These are phyloP conservation scores for Alligator sinensis DNA, from an alignment of 2,113 vertebrate species.

Conservation along the genomic window DNA sequence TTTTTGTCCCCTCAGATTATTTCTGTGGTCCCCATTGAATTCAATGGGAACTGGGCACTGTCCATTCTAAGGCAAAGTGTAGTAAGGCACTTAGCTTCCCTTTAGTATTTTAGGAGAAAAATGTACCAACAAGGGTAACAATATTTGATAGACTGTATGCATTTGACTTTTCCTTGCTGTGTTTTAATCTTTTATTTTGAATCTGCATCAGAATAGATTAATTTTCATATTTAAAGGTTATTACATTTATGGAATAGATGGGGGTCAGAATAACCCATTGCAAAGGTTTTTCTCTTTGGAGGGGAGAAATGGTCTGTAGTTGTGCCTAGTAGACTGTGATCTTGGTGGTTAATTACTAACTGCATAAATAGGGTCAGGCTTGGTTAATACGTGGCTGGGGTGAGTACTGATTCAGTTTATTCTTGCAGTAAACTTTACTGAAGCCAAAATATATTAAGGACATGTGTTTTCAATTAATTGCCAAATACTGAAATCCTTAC, in stretches of 20 bases:
- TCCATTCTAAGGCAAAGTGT: not conserved
- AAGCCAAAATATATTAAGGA: not conserved
- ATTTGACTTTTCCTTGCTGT: not conserved
- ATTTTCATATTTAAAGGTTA: not conserved
- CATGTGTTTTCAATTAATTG: not conserved
- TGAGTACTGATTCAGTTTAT: not conserved
- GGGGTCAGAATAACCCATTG: not conserved
- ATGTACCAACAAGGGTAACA: not conserved
- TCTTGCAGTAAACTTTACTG: not conserved
- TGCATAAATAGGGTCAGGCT: not conserved
- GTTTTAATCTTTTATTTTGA: not conserved
- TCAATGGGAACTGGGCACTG: not conserved
- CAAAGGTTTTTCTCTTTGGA: not conserved
- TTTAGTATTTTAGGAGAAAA: not conserved
- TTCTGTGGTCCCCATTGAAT: not conserved
- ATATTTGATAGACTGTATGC: not conserved
- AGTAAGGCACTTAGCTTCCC: not conserved
- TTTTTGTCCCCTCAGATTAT: not conserved
- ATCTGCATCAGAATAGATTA: not conserved
- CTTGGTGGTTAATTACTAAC: too few species aligned
- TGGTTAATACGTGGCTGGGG: not conserved
- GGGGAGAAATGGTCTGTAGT: too few species aligned
- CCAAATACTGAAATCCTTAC: not conserved
- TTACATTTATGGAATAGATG: not conserved
- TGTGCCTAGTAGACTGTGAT: too few species aligned